Evolutionary conservation across 2,113 vertebrate species (phyloP).

Genomic region (Tetraodon nigroviridis): DNA sequence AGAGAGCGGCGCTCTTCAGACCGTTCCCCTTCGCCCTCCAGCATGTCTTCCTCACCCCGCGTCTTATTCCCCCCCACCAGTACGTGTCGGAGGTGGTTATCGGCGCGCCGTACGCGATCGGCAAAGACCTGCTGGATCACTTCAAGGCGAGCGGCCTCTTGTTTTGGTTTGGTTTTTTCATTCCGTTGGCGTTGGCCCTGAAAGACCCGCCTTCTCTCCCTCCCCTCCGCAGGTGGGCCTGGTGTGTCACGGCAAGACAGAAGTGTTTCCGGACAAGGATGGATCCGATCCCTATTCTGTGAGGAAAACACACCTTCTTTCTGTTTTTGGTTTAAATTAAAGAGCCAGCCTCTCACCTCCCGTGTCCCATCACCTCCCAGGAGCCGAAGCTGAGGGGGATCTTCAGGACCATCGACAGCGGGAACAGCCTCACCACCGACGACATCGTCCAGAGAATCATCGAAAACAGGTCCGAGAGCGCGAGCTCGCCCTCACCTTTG

Average conservation of each 20-base stretch:
- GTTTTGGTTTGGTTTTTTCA: neutral
- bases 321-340: neutral
- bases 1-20: too few species aligned
- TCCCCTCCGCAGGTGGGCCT: conserved; percentile 81
- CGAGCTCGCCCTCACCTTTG: neutral
- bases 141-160: conserved; percentile 81
- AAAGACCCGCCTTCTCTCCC: neutral
- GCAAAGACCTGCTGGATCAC: conserved; percentile 90
- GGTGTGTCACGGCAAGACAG: conserved; percentile 93
- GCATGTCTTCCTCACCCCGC: neutral
- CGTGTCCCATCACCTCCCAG: conserved; percentile 55
- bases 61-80: conserved; percentile 56
- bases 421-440: conserved; percentile 87
- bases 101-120: conserved; percentile 89
- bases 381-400: conserved; percentile 85
- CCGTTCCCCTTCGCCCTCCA: neutral
- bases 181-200: too few species aligned
- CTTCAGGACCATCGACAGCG: conserved; percentile 82
- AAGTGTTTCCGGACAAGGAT: conserved; percentile 88
- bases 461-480: conserved; percentile 82
- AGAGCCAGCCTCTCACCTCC: too few species aligned
- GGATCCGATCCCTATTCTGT: conserved; percentile 87
- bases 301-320: conserved; percentile 54
- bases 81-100: conserved; percentile 97
- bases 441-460: conserved; percentile 96